Base-by-base conservation (phyloP, 2,797 vertebrate species). In the Tinamus major region DNA sequence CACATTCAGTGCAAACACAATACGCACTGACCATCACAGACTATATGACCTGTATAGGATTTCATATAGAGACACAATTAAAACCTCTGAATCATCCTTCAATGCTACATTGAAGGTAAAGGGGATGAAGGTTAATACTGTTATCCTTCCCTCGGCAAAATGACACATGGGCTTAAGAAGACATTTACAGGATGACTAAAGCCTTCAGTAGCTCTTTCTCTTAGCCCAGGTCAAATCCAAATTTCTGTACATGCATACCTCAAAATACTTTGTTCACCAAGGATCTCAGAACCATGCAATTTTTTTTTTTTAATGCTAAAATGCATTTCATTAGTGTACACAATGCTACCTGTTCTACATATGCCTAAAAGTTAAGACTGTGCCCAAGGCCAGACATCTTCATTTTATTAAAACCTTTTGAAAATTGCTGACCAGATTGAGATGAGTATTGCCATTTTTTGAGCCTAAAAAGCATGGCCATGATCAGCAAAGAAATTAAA, bases 91-190 rank as follows among this genome's bases (percentile, higher is more conserved):
- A 72, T 75, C 82, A 51, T 59, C 82, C 5, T 14, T 76, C 64
- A 71, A 7, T 9, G 76, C 76, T 87, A 78, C 75, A 37, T 1
- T 12, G 23, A 67, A 84, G 33, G n/a, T 58, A 81, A 39, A 86
- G 37, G 24, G 8, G 44, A 93, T 46, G 68, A 89, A 87, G 62
- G 69, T n/a, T 89, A 82, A 79, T 2, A 15, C 69, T 1, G 4
- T 55, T 77, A 70, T 44, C 79, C 87, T 53, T 92, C 51, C 59
- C 91, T 91, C 89, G 59, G 33, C 87, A 89, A 64, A 89, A 55
- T 1, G 59, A 85, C 79, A 87, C 44, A 58, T 8, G 65, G 58
- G 44, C 68, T 75, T 39, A 53, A 62, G 65, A 46, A 23, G 65
- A 80, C 20, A n/a, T 46, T 85, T 71, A 79, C 69, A 65, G 33